A percentile compares a stretch with the other conserved stretches of the same genome.
Evolutionary conservation across 2,797 vertebrate species (phyloP).

Genomic region (Silurus lanzhouensis): DNA sequence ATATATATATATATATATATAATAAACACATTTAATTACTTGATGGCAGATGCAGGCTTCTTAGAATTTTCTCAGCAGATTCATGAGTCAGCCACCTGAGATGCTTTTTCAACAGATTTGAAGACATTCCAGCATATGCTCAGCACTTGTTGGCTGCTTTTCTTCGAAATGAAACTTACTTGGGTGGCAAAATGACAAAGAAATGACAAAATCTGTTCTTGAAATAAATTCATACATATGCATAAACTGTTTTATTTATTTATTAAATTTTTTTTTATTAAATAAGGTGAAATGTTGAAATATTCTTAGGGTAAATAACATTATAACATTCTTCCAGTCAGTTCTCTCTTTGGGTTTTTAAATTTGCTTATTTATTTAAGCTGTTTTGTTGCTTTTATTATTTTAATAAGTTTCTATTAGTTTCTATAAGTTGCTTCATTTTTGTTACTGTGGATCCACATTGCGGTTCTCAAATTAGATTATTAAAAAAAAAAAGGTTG

Average conservation of each 20-base stretch:
- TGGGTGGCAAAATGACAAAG: constrained; percentile 1
- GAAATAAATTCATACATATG: neutral
- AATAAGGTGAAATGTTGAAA: neutral
- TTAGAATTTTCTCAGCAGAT: neutral
- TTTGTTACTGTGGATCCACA: neutral
- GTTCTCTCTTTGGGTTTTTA: neutral
- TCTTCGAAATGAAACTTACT: neutral
- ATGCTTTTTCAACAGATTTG: neutral
- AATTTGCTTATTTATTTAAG: neutral
- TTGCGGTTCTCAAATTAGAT: constrained; percentile 11
- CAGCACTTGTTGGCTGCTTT: constrained; percentile 12
- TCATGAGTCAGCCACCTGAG: constrained; percentile 3
- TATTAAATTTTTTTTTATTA: too few species aligned
- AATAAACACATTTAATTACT: neutral
- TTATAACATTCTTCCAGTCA: neutral
- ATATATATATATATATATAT: constrained; percentile 9
- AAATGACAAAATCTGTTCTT: neutral
- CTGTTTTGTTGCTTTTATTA: neutral
- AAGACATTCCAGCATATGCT: constrained; percentile 7
- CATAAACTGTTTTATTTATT: neutral
- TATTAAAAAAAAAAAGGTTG: neutral
- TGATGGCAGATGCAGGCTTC: neutral
- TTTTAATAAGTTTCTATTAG: neutral
- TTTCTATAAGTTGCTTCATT: neutral
- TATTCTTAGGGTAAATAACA: neutral